Evolutionary conservation across 2,797 vertebrate genomes (phyloP).

Genomic region (Numenius phaeopus): DNA sequence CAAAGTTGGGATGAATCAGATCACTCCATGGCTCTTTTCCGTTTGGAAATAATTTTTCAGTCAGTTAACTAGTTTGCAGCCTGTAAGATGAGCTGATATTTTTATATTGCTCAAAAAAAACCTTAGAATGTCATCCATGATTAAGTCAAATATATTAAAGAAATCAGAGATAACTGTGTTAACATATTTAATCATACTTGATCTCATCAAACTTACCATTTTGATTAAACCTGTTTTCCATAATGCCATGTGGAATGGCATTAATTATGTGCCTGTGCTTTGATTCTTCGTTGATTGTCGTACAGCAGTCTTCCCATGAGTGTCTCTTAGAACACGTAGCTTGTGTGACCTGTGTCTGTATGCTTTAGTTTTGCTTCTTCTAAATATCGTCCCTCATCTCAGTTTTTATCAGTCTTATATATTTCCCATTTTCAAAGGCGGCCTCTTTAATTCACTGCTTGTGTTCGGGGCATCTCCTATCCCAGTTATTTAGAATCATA

Average conservation of each 20-base stretch:
- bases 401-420: background rate
- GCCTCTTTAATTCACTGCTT: background rate
- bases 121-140: constrained; percentile 5
- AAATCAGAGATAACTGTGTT: constrained; percentile 42
- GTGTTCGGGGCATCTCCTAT: background rate
- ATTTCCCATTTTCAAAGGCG: background rate
- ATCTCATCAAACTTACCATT: constrained; percentile 63
- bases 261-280: constrained; percentile 16
- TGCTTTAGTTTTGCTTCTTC: background rate
- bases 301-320: background rate
- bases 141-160: constrained; percentile 50
- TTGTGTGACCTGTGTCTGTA: background rate
- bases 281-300: constrained; percentile 49
- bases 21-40: background rate
- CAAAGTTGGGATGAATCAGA: background rate
- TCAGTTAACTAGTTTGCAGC: background rate
- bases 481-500: background rate
- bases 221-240: constrained; percentile 69
- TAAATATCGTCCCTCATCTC: background rate
- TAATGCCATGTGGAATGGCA: constrained; percentile 44
- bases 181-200: constrained; percentile 52
- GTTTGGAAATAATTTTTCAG: background rate
- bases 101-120: background rate
- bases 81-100: background rate
- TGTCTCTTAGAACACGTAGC: background rate